Percentiles rank a stretch among this genome's conserved stretches.
These are phyloP conservation scores for Paradisaea rubra DNA, from an alignment of 2,113 vertebrate genomes.

Conservation along the genomic window DNA sequence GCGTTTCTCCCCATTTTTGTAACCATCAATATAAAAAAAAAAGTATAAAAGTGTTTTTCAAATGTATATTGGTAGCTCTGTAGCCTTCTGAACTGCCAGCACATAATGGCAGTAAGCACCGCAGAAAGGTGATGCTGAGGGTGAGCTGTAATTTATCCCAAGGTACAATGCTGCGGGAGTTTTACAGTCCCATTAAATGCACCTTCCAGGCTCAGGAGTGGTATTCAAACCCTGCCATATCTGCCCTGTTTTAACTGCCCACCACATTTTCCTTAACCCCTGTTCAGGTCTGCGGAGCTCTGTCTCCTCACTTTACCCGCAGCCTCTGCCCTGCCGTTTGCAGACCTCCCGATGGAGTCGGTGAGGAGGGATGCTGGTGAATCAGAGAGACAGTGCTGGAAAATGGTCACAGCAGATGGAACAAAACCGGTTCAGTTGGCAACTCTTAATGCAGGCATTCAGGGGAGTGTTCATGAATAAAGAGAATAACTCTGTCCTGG, in stretches of 20 bases:
- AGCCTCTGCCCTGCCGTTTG: neutral
- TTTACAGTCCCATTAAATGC: conserved; percentile 14
- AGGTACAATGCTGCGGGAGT: neutral
- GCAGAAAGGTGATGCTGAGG: conserved; percentile 7
- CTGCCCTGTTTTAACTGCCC: neutral
- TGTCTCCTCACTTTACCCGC: neutral
- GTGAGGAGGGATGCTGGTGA: conserved; percentile 18
- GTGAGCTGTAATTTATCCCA: conserved; percentile 23
- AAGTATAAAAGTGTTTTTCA: neutral
- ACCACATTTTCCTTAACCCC: neutral
- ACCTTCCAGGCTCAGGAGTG: neutral
- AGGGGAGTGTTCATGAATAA: neutral
- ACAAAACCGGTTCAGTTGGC: neutral
- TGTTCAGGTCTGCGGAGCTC: neutral
- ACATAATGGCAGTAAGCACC: neutral
- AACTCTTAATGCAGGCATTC: conserved; percentile 6
- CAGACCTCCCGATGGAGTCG: neutral
- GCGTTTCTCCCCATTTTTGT: neutral
- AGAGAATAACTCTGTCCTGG: neutral
- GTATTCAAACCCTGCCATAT: neutral
- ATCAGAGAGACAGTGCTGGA: conserved; percentile 18
- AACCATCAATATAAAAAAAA: neutral
- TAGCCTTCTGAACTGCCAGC: neutral
- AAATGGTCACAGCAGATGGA: conserved; percentile 49
- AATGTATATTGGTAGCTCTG: neutral